phyloP scores from a whole-genome alignment of 2,888 invertebrate genomes.

The Pterobdella sp. region DNA sequence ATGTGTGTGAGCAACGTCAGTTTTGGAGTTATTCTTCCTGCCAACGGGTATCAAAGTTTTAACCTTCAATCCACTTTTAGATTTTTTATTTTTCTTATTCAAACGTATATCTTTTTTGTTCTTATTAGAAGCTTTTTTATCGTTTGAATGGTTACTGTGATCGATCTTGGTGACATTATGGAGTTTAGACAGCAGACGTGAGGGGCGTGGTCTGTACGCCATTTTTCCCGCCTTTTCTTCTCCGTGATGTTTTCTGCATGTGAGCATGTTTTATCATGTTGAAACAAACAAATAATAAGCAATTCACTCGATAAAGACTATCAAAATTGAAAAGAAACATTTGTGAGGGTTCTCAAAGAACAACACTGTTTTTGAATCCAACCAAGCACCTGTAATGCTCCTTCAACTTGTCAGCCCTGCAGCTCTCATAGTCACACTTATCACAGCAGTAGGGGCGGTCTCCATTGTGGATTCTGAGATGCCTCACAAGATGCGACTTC shows the following conservation, averaged over 20 bases:
- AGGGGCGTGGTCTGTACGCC: constrained; percentile 24
- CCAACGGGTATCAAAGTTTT: not conserved
- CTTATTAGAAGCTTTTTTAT: constrained; percentile 14
- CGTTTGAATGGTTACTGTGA: not conserved
- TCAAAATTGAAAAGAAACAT: no score
- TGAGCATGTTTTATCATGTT: no score
- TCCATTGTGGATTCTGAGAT: constrained; percentile 61
- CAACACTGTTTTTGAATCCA: constrained; percentile 51
- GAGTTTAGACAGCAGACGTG: constrained; percentile 8
- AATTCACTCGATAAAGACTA: no score
- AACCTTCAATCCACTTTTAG: not conserved
- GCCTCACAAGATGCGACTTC: constrained; percentile 62
- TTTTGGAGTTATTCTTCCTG: not conserved
- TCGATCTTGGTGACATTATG: not conserved
- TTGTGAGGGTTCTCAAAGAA: not conserved
- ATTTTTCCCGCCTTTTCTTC: constrained; percentile 9
- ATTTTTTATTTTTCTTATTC: constrained; percentile 7
- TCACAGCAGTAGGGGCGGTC: constrained; percentile 62
- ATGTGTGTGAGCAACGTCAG: not conserved
- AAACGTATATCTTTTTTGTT: not conserved
- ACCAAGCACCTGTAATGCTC: constrained; percentile 50
- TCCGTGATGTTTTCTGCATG: constrained; percentile 23
- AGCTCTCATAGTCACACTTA: constrained; percentile 61
- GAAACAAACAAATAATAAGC: no score
- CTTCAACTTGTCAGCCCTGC: constrained; percentile 62